A percentile compares a stretch with the other conserved stretches of the same genome.
phyloP scores from a whole-genome alignment of 1,140 invertebrate species.

The Solenopsis invicta region DNA sequence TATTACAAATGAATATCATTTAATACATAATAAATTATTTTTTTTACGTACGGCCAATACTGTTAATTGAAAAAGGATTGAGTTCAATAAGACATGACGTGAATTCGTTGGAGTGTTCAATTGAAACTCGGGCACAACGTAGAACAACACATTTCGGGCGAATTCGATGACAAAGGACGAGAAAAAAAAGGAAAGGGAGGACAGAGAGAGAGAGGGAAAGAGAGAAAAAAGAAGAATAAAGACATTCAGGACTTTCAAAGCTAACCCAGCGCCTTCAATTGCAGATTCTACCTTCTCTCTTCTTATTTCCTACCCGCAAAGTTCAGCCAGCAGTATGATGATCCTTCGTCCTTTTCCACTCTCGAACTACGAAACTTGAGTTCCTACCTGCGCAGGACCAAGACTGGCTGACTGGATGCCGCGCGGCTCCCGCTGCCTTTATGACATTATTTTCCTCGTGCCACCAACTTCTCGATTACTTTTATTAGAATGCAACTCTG shows the following conservation, averaged over 20 bases:
- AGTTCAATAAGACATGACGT: conserved; percentile 22
- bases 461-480: conserved; percentile 80
- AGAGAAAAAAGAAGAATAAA: conserved; percentile 9
- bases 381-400: conserved; percentile 25
- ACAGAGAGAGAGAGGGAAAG: background rate
- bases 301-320: conserved; percentile 54
- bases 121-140: conserved; percentile 50
- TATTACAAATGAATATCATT: background rate
- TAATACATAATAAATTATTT: conserved; percentile 10
- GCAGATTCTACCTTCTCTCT: conserved; percentile 45
- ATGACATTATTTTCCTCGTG: conserved; percentile 79
- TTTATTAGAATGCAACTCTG: conserved; percentile 80
- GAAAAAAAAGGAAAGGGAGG: background rate
- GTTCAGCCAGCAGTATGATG: conserved; percentile 53
- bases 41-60: background rate
- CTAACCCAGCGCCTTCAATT: conserved; percentile 60
- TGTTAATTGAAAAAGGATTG: conserved; percentile 13
- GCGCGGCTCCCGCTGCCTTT: conserved; percentile 58
- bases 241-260: conserved; percentile 58
- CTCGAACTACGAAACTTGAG: conserved; percentile 66
- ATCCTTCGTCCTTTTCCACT: conserved; percentile 44
- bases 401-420: conserved; percentile 53
- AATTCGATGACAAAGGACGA: conserved; percentile 40
- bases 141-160: conserved; percentile 40
- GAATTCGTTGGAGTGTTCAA: conserved; percentile 33